Percentiles rank a stretch among this genome's conserved stretches.
These are phyloP conservation scores for Meleagris gallopavo DNA, from an alignment of 2,113 vertebrate species.

Conservation along the genomic window DNA sequence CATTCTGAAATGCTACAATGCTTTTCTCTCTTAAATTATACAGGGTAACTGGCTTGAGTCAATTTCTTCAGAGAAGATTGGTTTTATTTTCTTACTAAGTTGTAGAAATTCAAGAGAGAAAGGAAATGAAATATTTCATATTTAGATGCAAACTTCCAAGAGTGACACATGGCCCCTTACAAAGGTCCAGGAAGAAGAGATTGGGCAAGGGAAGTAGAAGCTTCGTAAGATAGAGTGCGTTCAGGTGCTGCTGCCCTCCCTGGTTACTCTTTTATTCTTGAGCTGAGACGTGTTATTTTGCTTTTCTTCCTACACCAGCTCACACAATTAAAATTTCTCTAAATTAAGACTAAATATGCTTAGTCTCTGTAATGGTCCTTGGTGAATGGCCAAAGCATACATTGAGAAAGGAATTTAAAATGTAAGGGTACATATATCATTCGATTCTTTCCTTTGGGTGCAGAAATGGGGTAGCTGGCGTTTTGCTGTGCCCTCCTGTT, in stretches of 20 bases:
- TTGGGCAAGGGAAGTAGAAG: not conserved
- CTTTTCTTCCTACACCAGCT: not conserved
- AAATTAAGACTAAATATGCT: not conserved
- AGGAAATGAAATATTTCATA: not conserved
- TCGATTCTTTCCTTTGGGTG: not conserved
- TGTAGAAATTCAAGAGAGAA: not conserved
- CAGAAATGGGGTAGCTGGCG: not conserved
- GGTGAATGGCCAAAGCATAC: not conserved
- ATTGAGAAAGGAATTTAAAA: not conserved
- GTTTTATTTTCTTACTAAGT: not conserved
- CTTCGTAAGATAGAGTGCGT: not conserved
- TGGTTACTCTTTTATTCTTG: not conserved
- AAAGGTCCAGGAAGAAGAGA: not conserved
- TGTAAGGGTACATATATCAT: fast-evolving
- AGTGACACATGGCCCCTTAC: not conserved
- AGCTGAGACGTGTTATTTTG: not conserved
- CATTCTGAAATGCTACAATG: conserved; percentile 7
- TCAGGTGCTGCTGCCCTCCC: not conserved
- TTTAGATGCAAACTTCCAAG: not conserved
- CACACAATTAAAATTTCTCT: not conserved
- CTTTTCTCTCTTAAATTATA: conserved; percentile 9
- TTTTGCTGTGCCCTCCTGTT: not conserved
- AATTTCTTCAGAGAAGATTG: not conserved
- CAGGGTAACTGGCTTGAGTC: not conserved
- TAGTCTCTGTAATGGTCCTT: not conserved